Evolutionary conservation across 2,888 invertebrate species (phyloP).

Genomic region (Eurytoma adleriae): DNA sequence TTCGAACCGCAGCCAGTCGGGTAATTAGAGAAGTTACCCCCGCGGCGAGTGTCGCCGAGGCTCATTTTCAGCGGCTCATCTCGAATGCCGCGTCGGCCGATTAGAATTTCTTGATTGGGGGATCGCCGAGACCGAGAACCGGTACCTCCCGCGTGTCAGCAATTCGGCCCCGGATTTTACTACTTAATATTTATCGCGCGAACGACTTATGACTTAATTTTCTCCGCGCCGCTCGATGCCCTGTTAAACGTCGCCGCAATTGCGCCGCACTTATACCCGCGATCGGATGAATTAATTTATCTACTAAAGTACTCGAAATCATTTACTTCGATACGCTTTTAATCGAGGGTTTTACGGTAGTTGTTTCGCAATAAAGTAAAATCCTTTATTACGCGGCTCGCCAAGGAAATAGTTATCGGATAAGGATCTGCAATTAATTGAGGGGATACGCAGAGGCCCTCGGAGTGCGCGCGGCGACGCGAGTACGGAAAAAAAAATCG

Average conservation of each 20-base stretch:
- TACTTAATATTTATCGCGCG: not conserved
- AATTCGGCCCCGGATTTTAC: too few relatives aligned
- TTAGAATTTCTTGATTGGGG: conserved; percentile 44
- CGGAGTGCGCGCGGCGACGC: not conserved
- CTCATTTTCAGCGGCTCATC: conserved; percentile 42
- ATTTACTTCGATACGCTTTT: not conserved
- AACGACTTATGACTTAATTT: too few relatives aligned
- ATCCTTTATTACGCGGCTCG: too few relatives aligned
- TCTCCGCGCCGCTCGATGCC: too few relatives aligned
- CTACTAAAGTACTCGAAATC: too few relatives aligned
- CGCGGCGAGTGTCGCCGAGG: not conserved
- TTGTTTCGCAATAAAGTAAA: too few relatives aligned
- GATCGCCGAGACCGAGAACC: not conserved
- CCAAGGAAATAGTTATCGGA: not conserved
- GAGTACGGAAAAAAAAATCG: not conserved
- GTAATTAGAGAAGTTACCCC: conserved; percentile 69
- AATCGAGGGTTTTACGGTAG: not conserved
- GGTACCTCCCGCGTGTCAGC: too few relatives aligned
- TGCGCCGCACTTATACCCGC: too few relatives aligned
- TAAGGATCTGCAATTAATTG: conserved; percentile 26
- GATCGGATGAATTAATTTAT: too few relatives aligned
- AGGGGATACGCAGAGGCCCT: conserved; percentile 18
- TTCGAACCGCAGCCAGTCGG: conserved; percentile 65
- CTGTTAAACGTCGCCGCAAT: too few relatives aligned
- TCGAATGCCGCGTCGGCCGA: conserved; percentile 18